Conservation (phyloP, 2,888 invertebrate genomes). For the Drosophila bunnanda region DNA sequence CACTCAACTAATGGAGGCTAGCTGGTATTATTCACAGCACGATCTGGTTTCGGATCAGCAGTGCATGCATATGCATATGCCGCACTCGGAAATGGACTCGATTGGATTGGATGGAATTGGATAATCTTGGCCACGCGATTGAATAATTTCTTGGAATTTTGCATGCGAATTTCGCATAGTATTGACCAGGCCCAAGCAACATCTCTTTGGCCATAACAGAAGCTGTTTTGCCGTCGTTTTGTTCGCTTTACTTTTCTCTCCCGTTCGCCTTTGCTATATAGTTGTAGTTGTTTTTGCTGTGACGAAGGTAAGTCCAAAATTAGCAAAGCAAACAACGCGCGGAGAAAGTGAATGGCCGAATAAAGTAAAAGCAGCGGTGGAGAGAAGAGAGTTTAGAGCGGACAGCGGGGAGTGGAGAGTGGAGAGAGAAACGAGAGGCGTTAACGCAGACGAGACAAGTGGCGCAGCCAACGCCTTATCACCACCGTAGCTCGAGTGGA, state of each 20-base stretch:
- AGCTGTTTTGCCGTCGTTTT: conserved; percentile 38
- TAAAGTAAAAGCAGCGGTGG: conserved; percentile 68
- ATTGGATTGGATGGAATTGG: conserved; percentile 31
- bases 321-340: conserved; percentile 71
- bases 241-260: conserved; percentile 35
- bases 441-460: conserved; percentile 50
- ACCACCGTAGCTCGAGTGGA: conserved; percentile 9
- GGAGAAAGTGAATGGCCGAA: conserved; percentile 75
- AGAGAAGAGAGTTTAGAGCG: conserved; percentile 19
- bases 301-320: conserved; percentile 56
- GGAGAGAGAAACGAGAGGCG: conserved; percentile 34
- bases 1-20: conserved; percentile 20
- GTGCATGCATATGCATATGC: conserved; percentile 3
- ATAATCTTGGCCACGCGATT: conserved; percentile 54
- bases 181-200: conserved; percentile 37
- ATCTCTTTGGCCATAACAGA: conserved; percentile 16
- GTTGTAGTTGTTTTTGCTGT: conserved; percentile 45
- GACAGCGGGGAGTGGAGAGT: not conserved
- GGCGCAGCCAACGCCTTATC: conserved; percentile 67
- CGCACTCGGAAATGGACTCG: conserved; percentile 10
- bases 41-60: conserved; percentile 12
- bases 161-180: conserved; percentile 46
- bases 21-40: conserved; percentile 25
- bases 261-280: not conserved
- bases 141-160: conserved; percentile 61